Base-by-base conservation (phyloP, 2,888 invertebrate genomes). In the Eupsilia transversa region DNA sequence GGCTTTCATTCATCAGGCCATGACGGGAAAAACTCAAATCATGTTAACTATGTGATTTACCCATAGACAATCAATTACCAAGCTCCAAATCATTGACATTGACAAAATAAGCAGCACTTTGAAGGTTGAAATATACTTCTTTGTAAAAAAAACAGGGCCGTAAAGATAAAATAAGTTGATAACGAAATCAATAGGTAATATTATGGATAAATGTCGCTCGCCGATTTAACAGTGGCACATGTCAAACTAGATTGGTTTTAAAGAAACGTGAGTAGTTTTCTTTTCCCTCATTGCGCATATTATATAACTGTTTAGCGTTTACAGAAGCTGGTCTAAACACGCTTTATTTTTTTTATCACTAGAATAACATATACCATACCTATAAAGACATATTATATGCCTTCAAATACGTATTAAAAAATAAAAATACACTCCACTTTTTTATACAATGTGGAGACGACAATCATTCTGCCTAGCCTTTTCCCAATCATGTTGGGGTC, bases 81-180 rank as follows among this genome's bases (percentile, higher is more conserved):
- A 67, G 68, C 69, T 77, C 35, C 49, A 52, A 30, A 75, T 73
- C 60, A 79, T 60, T 74, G 79, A 86, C 77, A 78, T 74, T 86
- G 82, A 80, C 59, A 77, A 71, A 77, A 46, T 74, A 79, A 79
- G 78, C 75, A 74, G 63, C 33, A 57, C 4, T 74, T 70, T 72
- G 85, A 88, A 82, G 87, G 87, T 79, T 84, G 41, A 69, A 66
- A 72, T 63, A 77, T 80, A 85, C 79, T 68, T 67, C 72, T 77
- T 75, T 72, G 66, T 74, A 82, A 86, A 91, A 92, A 91, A 91
- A 92, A 91, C 85, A 90, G 38, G 81, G 82, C 80, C 71, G 79
- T 91, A 91, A 90, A 91, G 92, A 92, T 92, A 79, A 79, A 65
- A 87, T 70, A 57, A 52, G 52, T 80, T 75, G 85, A 85, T 88